These are phyloP conservation scores for Apis laboriosa DNA, from an alignment of 1,140 invertebrate genomes.

Conservation along the genomic window DNA sequence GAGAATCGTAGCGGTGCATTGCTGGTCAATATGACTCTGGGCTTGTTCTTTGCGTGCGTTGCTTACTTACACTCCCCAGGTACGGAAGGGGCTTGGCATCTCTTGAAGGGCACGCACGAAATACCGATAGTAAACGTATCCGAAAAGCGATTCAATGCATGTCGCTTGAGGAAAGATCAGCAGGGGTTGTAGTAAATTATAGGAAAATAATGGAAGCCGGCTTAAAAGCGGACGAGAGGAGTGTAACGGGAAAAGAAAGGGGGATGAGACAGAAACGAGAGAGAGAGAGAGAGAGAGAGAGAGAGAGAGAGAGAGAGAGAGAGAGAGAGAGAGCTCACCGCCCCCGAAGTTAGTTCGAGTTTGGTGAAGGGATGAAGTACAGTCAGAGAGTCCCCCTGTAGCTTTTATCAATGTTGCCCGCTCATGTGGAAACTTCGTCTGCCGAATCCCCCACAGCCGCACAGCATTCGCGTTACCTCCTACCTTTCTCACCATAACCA, in stretches of 20 bases:
- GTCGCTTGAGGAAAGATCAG: constrained; percentile 31
- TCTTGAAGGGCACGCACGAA: not conserved
- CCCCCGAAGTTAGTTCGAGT: constrained; percentile 73
- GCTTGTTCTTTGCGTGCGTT: constrained; percentile 80
- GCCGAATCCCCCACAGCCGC: constrained; percentile 75
- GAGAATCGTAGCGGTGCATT: fast-evolving
- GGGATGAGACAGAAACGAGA: constrained; percentile 13
- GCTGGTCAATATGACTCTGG: constrained; percentile 74
- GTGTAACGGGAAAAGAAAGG: constrained; percentile 19
- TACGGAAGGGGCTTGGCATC: constrained; percentile 65
- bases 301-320: constrained; percentile 43
- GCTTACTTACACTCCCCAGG: constrained; percentile 82
- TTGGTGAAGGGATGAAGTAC: constrained; percentile 77
- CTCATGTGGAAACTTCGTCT: constrained; percentile 79
- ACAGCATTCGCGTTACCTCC: constrained; percentile 74
- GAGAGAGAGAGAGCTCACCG: constrained; percentile 47
- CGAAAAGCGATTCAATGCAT: constrained; percentile 27
- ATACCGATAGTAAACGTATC: constrained; percentile 4
- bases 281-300: constrained; percentile 19
- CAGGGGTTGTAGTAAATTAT: constrained; percentile 78
- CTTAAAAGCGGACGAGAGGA: constrained; percentile 69
- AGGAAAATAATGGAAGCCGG: constrained; percentile 80
- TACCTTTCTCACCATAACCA: constrained; percentile 80
- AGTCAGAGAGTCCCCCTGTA: constrained; percentile 70
- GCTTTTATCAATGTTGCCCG: constrained; percentile 79